Base-by-base conservation (phyloP, 2,888 invertebrate genomes). In the Odontocerum albicorne region DNA sequence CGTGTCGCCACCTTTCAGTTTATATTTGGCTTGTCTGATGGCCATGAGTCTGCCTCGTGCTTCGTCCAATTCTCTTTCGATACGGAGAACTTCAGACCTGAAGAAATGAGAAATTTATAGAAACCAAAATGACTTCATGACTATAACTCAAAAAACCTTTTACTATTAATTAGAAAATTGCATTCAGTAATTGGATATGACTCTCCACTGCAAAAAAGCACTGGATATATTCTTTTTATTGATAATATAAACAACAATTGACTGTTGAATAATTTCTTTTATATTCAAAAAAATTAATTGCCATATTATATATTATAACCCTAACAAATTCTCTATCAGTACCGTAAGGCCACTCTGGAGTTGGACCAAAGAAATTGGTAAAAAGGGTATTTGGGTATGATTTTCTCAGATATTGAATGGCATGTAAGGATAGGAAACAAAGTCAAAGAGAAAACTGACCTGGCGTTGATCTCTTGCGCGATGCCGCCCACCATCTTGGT, bases 401-500 rank as follows among this genome's bases (percentile, higher is more conserved):
- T 10, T 27, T 7, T 27, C 27, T 27, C 10, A 10, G 10, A 10
- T 10, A 27, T 27, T 27, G 27, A 27, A 10, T 10, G 27, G 10
- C 27, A 27, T 4, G 6, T 27, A 10, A 10, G 10, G 6, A 27
- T 27, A 6, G 6, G 10, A 6, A 27, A 7, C 27, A 4, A 7
- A 35, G 40, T 3, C n/a, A 17, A 4, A 20, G 3, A 7, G 2
- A 35, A 17, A n/a, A 16, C 79, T 39, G 68, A 83, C 79, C 90
- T 82, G 8, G 94, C 94, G 65, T 94, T 88, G 60, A 95, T 92
- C 77, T 95, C 96, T 76, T 97, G 96, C 4, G 96, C 95, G 69
- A 97, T 95, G 16, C 96, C 96, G 40, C 95, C 95, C 15, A 99
- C 98, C 92, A 96, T 95, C 45, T 92, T 81, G 20, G 90, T 82